Base-by-base conservation (phyloP, 1,140 invertebrate species). In the Pomacea maculata region DNA sequence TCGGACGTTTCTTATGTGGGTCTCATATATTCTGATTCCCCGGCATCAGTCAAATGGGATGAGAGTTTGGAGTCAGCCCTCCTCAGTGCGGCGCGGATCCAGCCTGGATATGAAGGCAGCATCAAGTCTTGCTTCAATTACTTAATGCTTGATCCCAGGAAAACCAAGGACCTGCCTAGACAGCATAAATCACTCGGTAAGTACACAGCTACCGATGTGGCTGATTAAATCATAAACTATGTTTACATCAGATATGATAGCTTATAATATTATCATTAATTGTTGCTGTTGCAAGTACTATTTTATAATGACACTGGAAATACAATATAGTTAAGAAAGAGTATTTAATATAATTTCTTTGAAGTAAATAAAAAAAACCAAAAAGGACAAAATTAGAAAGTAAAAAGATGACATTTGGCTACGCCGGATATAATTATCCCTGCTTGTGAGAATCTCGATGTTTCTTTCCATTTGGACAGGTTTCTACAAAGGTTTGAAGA, bases 111-210 rank as follows among this genome's bases (percentile, higher is more conserved):
- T n/a, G 96, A 96, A 88, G 96, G 96, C 0, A 93, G 92, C 3
- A 91, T 93, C 0, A 97, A 97, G 90, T 94, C 94, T 11, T 97
- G 95, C 9, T 98, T 98, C 85, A 97, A 95, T 80, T 99, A 99
- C 89, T 88, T 99, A 25, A 91, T 99, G 0, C 91, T 99, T 19
- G 97, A 99, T 92, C 96, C 97, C 0, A 90, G 96, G 72, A 89
- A 97, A 12, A 96, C 96, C 0, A 90, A 94, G 64, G 95, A 97
- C 91, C 91, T 98, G 19, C 95, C 92, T 17, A 94, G 11, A 54
- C 89, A 89, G 89, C 92, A 72, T 83, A 92, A 63, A 87, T 92
- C 71, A 91, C 75, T 90, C 25, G 84, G 90, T 90, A 82, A 83
- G 85, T 61, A 6, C 8, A n/a, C n/a, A n/a, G n/a, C n/a, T n/a